Evolutionary conservation across 2,113 vertebrate genomes (phyloP), one percentile per base, ranked within the genome.

Genomic region (Corydoras sp.): DNA sequence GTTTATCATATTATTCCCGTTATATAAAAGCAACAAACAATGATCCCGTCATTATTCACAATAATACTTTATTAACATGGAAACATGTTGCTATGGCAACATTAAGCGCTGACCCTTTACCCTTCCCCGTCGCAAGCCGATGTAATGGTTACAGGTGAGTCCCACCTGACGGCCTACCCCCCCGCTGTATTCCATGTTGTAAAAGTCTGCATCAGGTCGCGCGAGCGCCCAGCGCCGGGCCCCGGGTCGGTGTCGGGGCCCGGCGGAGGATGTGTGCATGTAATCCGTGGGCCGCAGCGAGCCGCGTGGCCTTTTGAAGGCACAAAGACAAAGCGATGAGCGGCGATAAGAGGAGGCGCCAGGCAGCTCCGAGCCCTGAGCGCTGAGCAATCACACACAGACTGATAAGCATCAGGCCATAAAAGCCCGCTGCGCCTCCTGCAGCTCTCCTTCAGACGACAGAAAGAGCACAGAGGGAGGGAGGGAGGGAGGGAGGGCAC

Each of bases 291-390:
- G 80, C 82, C 69, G 84, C 80, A 84, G 75, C 80, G 65, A 73
- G 79, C 85, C 78, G 81, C 71, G 75, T 72, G 54, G 55, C 71
- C 79, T 83, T 86, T 75, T 75, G 81, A 86, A 87, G 84, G 82
- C 87, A 89, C 86, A 89, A 89, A 86, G 87, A 89, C 87, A 89
- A 88, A 90, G 86, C 59, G 89, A 92, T 92, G 84, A 82, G 85
- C 80, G 70, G 77, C 81, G 90, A 91, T 92, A 92, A 93, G 84
- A 84, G 62, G 77, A 86, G 92, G 91, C 86, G 87, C 92, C 92
- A 92, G 58, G 5, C 30, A 68, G 79, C 83, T 78, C 71, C 51
- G 72, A 89, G 87, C 88, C 90, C 90, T 80, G 80, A 90, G 91
- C 86, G 88, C 87, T 79, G 81, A 86, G 87, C 85, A 86, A 87